phyloP scores from a whole-genome alignment of 2,797 vertebrate species.

The Erpetoichthys calabaricus region DNA sequence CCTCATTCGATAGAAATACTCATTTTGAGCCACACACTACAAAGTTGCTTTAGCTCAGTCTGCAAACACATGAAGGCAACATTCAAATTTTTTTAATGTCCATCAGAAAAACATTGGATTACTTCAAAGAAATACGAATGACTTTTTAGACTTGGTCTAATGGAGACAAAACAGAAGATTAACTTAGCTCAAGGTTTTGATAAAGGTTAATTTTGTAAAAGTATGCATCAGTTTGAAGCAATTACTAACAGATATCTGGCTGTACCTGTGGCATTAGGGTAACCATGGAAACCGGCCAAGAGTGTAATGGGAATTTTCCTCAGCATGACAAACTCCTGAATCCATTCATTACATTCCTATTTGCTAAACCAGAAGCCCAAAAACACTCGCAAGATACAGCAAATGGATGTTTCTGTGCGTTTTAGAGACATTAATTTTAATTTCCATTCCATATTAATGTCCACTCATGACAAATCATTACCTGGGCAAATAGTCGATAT shows the following conservation, averaged over 20 bases:
- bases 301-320: constrained; percentile 35
- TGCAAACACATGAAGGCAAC: too few species aligned
- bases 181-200: constrained; percentile 49
- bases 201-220: constrained; percentile 64
- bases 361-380: constrained; percentile 19
- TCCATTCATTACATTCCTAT: constrained; percentile 37
- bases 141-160: constrained; percentile 36
- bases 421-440: constrained; percentile 3
- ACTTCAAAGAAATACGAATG: constrained; percentile 36
- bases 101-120: not conserved
- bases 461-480: constrained; percentile 8
- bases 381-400: constrained; percentile 7
- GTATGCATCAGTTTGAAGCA: constrained; percentile 56
- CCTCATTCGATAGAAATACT: too few species aligned
- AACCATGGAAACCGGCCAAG: constrained; percentile 47
- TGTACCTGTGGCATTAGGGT: constrained; percentile 45
- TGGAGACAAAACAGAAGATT: constrained; percentile 50
- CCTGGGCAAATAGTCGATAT: too few species aligned
- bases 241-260: constrained; percentile 42
- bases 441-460: constrained; percentile 4
- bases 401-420: not conserved
- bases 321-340: constrained; percentile 43
- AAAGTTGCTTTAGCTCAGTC: too few species aligned
- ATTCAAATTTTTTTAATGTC: too few species aligned
- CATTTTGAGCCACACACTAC: too few species aligned